Evolutionary conservation across 2,113 vertebrate species (phyloP).

Genomic region (Leptodactylus fuscus): DNA sequence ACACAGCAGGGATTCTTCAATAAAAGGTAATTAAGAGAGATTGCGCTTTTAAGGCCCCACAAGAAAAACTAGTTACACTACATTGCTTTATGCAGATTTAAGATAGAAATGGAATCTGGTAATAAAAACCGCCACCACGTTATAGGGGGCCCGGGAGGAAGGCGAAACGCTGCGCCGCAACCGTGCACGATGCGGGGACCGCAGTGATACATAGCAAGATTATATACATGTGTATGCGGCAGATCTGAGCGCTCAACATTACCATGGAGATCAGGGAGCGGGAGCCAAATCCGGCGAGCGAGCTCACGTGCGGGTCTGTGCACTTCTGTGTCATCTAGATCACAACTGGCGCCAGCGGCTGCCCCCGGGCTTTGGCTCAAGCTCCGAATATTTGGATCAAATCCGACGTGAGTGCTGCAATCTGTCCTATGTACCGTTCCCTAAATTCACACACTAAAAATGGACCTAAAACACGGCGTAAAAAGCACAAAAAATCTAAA

Average conservation of each 20-base stretch:
- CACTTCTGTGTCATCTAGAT: slow-evolving; percentile 7
- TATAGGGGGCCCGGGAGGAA: slow-evolving; percentile 27
- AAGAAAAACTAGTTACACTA: slow-evolving; percentile 42
- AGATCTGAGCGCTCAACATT: background rate
- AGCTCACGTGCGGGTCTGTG: too few species aligned
- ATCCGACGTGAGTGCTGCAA: background rate
- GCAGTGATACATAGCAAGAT: background rate
- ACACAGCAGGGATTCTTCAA: slow-evolving; percentile 40
- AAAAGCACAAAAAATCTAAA: too few species aligned
- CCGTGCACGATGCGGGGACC: background rate
- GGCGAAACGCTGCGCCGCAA: background rate
- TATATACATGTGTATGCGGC: background rate
- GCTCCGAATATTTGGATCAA: background rate
- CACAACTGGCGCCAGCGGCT: background rate
- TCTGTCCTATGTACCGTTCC: background rate
- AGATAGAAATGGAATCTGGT: slow-evolving; percentile 33
- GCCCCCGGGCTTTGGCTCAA: background rate
- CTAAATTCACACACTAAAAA: background rate
- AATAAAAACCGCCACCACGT: background rate
- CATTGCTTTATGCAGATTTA: slow-evolving; percentile 53
- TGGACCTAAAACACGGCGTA: too few species aligned
- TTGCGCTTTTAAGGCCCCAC: slow-evolving; percentile 27
- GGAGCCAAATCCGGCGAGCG: background rate
- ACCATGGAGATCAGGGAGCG: background rate
- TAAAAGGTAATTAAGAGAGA: slow-evolving; percentile 53